These are phyloP conservation scores for Chrysotoxum bicinctum DNA, from an alignment of 2,888 invertebrate genomes.

Conservation along the genomic window DNA sequence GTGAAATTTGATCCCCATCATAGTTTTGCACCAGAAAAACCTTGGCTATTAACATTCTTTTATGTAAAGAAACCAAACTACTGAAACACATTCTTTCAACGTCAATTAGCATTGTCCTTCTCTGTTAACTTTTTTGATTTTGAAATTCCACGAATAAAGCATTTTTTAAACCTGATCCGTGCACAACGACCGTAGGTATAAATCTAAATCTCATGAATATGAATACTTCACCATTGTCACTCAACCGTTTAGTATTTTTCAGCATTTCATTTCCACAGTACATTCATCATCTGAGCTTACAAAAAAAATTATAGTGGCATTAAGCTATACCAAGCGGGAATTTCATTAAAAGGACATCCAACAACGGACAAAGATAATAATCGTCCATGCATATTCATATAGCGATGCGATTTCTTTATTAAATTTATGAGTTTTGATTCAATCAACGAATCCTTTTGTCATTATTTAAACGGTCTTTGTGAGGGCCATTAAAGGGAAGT, in stretches of 20 bases:
- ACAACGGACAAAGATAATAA: neutral
- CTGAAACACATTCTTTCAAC: neutral
- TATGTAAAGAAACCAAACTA: neutral
- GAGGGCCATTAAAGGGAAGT: neutral
- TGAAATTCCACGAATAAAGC: neutral
- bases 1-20: too few relatives aligned
- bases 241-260: neutral
- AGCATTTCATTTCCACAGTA: neutral
- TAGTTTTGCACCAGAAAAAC: neutral
- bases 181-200: neutral
- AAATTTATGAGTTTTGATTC: slow-evolving; percentile 30
- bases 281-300: neutral
- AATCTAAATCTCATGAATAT: slow-evolving; percentile 13
- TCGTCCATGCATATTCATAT: neutral
- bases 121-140: neutral
- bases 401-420: neutral
- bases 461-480: neutral
- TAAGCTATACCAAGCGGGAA: neutral
- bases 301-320: neutral
- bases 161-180: neutral
- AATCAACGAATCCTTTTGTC: slow-evolving; percentile 26
- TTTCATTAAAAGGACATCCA: neutral
- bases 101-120: neutral
- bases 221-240: slow-evolving; percentile 3
- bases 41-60: neutral